phyloP scores from a whole-genome alignment of 2,888 invertebrate genomes.

The Aleiodes alternator region DNA sequence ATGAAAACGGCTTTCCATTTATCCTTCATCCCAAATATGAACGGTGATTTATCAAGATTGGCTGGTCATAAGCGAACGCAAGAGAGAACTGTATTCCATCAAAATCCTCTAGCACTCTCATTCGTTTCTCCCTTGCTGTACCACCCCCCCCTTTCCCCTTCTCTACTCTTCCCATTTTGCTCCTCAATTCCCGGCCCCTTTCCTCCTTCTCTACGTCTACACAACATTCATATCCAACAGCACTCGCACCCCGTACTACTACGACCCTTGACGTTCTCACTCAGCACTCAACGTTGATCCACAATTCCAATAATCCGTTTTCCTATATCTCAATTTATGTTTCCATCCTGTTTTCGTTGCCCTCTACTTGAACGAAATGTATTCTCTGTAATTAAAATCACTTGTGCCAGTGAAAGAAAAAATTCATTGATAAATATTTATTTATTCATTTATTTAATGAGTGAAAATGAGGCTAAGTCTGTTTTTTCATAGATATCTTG shows the following conservation, averaged over 20 bases:
- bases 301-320: too few species aligned
- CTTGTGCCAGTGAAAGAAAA: too few species aligned
- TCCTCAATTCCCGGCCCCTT: slow-evolving; percentile 5
- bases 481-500: too few species aligned
- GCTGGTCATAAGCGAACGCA: slow-evolving; percentile 22
- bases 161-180: not conserved
- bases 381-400: too few species aligned
- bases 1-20: slow-evolving; percentile 41
- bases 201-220: not conserved
- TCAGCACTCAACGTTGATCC: too few species aligned
- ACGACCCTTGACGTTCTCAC: too few species aligned
- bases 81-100: slow-evolving; percentile 37
- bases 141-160: not conserved
- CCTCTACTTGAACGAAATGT: too few species aligned
- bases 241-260: not conserved
- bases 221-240: slow-evolving; percentile 42
- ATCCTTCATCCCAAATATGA: slow-evolving; percentile 42
- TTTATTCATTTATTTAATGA: too few species aligned
- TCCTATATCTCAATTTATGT: too few species aligned
- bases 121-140: slow-evolving; percentile 12
- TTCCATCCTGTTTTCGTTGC: too few species aligned
- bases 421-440: too few species aligned
- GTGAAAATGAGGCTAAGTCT: too few species aligned
- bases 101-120: slow-evolving; percentile 31
- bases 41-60: slow-evolving; percentile 56